Evolutionary conservation across 2,113 vertebrate species (phyloP).

Genomic region (Dunckerocampus dactyliophorus): DNA sequence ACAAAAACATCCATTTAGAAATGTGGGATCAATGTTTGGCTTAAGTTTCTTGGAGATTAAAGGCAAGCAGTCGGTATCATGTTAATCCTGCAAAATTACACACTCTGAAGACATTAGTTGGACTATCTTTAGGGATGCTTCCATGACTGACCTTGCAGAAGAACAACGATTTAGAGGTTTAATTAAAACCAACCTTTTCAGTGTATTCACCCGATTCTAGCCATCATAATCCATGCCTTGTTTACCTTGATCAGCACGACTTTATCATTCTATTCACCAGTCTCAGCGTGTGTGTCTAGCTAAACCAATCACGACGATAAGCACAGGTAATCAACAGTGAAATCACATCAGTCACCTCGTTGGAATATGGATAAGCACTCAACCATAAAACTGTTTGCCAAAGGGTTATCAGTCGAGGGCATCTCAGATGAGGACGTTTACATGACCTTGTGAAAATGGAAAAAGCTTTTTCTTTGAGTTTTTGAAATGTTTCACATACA

Average conservation of each 20-base stretch:
- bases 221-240: conserved; percentile 58
- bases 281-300: conserved; percentile 60
- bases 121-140: conserved; percentile 27
- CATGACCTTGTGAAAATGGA: neutral
- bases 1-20: conserved; percentile 39
- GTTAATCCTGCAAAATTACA: conserved; percentile 52
- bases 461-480: neutral
- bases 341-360: conserved; percentile 62
- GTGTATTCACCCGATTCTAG: conserved; percentile 32
- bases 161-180: conserved; percentile 40
- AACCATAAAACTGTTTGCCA: conserved; percentile 65
- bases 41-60: conserved; percentile 54
- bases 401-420: conserved; percentile 58
- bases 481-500: neutral
- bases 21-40: conserved; percentile 49
- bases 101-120: conserved; percentile 40
- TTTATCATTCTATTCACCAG: conserved; percentile 56
- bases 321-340: conserved; percentile 70
- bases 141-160: conserved; percentile 54
- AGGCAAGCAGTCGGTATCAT: conserved; percentile 46
- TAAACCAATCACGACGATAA: conserved; percentile 64
- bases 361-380: conserved; percentile 67
- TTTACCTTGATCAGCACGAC: conserved; percentile 52
- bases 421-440: conserved; percentile 25
- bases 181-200: conserved; percentile 43